Conservation (phyloP, 2,797 vertebrate genomes). For the Apodemus agrarius region DNA sequence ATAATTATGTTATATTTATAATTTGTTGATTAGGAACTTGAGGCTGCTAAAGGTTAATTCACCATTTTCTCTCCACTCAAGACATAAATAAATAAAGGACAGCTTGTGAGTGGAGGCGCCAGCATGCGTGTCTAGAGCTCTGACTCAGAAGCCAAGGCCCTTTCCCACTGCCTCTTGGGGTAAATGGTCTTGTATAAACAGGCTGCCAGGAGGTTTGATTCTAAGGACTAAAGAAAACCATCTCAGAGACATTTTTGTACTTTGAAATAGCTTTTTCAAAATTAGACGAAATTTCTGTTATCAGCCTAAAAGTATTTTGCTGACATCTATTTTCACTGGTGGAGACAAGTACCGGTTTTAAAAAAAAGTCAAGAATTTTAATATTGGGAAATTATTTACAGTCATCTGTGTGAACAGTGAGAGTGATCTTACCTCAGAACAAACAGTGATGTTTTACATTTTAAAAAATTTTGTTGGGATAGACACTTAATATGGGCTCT, state of each 20-base stretch:
- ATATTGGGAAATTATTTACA: constrained; percentile 42
- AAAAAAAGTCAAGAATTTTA: constrained; percentile 29
- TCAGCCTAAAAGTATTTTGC: constrained; percentile 35
- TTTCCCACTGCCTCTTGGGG: constrained; percentile 16
- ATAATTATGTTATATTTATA: not conserved
- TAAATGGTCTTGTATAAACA: constrained; percentile 64
- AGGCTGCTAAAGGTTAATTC: constrained; percentile 22
- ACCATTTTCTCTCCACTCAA: not conserved
- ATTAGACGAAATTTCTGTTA: constrained; percentile 24
- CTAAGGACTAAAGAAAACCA: constrained; percentile 16
- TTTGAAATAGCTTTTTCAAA: not conserved
- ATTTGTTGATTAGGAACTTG: not conserved
- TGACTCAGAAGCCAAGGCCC: not conserved
- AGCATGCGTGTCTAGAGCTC: constrained; percentile 5
- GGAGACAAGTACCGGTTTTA: constrained; percentile 18
- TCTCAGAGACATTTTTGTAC: not conserved
- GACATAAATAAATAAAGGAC: not conserved
- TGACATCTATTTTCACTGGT: constrained; percentile 21
- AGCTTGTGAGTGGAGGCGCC: constrained; percentile 30
- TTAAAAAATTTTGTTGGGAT: not conserved
- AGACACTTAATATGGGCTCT: not conserved
- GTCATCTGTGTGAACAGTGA: constrained; percentile 36
- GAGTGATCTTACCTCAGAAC: not conserved
- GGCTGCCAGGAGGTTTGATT: constrained; percentile 37
- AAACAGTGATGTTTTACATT: not conserved